Percentiles rank a stretch among this genome's conserved stretches.
Evolutionary conservation across 2,888 invertebrate species (phyloP).

Genomic region (Metellina segmentata): DNA sequence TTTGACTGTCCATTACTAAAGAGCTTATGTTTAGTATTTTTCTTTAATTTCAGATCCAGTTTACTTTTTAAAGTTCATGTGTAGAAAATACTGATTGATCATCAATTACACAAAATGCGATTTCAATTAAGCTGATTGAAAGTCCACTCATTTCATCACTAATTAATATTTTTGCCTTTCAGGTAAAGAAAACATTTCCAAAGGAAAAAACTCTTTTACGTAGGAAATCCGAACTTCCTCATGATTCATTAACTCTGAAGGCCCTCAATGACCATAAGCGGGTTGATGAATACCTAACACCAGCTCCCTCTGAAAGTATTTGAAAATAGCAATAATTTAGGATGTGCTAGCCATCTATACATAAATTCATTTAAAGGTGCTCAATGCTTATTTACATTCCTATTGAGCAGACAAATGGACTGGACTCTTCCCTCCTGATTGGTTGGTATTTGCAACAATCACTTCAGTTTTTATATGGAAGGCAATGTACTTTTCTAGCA

Average conservation of each 20-base stretch:
- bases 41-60: neutral
- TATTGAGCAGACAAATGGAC: conserved; percentile 70
- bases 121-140: neutral
- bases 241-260: conserved; percentile 94
- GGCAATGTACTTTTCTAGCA: conserved; percentile 51
- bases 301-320: conserved; percentile 78
- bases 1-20: no score
- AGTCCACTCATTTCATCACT: neutral
- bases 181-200: conserved; percentile 86
- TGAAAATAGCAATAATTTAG: conserved; percentile 76
- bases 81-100: neutral
- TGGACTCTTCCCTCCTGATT: conserved; percentile 66
- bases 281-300: conserved; percentile 92
- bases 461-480: conserved; percentile 54
- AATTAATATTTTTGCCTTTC: conserved; percentile 74
- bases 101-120: neutral
- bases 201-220: conserved; percentile 93
- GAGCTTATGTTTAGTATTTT: neutral
- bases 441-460: conserved; percentile 61
- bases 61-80: neutral
- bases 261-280: conserved; percentile 94
- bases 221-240: conserved; percentile 97
- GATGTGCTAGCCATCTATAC: conserved; percentile 65
- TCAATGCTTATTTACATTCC: conserved; percentile 77
- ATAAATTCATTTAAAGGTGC: conserved; percentile 63